Conservation (phyloP, 2,888 invertebrate species). For the Arrhopalites spinosus region DNA sequence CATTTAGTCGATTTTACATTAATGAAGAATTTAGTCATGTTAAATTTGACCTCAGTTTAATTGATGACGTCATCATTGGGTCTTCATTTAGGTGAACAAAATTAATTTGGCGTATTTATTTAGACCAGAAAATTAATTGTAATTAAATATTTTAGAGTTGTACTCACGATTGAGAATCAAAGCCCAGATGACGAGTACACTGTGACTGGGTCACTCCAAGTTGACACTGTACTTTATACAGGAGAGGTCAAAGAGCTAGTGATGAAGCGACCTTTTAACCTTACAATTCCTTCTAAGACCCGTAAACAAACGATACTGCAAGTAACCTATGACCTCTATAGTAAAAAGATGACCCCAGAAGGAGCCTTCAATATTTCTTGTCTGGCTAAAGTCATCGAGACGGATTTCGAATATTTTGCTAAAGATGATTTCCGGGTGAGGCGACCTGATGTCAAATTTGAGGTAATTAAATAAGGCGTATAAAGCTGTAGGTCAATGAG, state of each 20-base stretch:
- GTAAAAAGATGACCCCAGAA: constrained; percentile 75
- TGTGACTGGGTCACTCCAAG: constrained; percentile 73
- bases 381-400: constrained; percentile 77
- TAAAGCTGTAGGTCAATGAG: not conserved
- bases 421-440: constrained; percentile 88
- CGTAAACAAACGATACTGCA: constrained; percentile 69
- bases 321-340: constrained; percentile 80
- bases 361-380: constrained; percentile 83
- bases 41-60: constrained; percentile 77
- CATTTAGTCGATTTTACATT: constrained; percentile 85
- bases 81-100: constrained; percentile 74
- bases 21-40: constrained; percentile 90
- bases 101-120: not conserved
- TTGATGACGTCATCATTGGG: constrained; percentile 85
- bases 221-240: constrained; percentile 82
- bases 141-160: constrained; percentile 60
- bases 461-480: constrained; percentile 57
- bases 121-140: too few relatives aligned
- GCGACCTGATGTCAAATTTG: constrained; percentile 85
- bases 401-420: constrained; percentile 83
- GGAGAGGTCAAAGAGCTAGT: constrained; percentile 77
- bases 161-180: constrained; percentile 73
- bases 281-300: constrained; percentile 69
- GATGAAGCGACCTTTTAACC: constrained; percentile 71
- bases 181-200: constrained; percentile 69